phyloP scores from a whole-genome alignment of 2,888 invertebrate species.

The Rotaria macrura region DNA sequence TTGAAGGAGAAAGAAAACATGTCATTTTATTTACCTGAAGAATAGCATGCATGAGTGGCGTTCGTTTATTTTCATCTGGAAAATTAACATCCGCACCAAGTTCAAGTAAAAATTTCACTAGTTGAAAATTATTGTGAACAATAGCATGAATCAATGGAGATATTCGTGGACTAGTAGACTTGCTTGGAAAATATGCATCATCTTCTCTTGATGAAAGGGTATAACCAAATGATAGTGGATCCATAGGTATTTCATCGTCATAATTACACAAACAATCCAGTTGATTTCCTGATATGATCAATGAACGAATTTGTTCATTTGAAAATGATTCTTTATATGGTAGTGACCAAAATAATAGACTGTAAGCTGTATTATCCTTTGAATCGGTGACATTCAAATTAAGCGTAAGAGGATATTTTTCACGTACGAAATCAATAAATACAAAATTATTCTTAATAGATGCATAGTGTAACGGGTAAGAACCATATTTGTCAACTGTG shows the following conservation, averaged over 20 bases:
- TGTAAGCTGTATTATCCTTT: neutral
- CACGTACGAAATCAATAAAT: neutral
- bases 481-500: neutral
- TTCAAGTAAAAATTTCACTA: constrained; percentile 2
- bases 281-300: neutral
- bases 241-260: neutral
- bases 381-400: neutral
- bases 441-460: neutral
- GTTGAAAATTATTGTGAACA: neutral
- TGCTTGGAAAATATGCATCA: neutral
- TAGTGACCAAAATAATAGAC: neutral
- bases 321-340: neutral
- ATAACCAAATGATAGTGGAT: constrained; percentile 18
- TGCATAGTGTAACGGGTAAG: neutral
- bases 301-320: neutral
- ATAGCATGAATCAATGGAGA: constrained; percentile 10
- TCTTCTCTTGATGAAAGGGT: neutral
- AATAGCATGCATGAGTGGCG: constrained; percentile 54
- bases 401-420: neutral
- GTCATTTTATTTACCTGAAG: neutral
- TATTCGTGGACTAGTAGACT: neutral
- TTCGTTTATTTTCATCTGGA: constrained; percentile 52
- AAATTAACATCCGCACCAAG: neutral
- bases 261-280: constrained; percentile 15
- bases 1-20: neutral